Base-by-base conservation (phyloP, 2,113 vertebrate genomes). In the Ochotona curzoniae region DNA sequence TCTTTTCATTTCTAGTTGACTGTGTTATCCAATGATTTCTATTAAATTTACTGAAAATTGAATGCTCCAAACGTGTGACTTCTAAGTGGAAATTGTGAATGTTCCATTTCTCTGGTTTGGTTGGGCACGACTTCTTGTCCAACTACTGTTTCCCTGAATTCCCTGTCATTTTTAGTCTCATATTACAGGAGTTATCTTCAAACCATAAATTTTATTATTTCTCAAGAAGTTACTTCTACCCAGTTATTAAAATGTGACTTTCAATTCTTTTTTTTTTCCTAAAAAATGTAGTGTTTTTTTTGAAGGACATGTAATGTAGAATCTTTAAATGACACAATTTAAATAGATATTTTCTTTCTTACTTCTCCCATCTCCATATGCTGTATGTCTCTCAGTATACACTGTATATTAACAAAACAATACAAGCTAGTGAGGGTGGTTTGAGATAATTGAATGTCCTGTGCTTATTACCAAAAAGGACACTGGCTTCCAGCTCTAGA, bases 81-180 rank as follows among this genome's bases (percentile, higher is more conserved):
- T 87, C 23, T 17, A 90, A 75, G 30, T 18, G 30, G 44, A 35
- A 79, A 64, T 93, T 96, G 60, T 60, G 38, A 94, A 61, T 86
- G 71, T 49, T 66, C 26, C 28, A 23, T 61, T 81, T 84, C 35
- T 91, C 44, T 91, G 20, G 20, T 91, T 93, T 90, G 38, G 7
- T 63, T 69, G 32, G 38, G 44, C 35, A n/a, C 79, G 38, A 93
- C 67, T 92, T 94, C 85, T 60, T 35, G 30, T 12, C 28, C 70
- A 66, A n/a, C 54, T 85, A 26, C 94, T 47, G 60, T 74, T 93
- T 95, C 86, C 57, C 60, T 38, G 60, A 94, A 87, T 69, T 83
- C 9, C 18, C 49, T 92, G 47, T 73, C 38, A 75, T 74, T 93
- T 90, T 83, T 61, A 73, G 20, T 71, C 69, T 83, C 17, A 57